Base-by-base conservation (phyloP, 1,140 invertebrate species). In the Hermetia illucens region DNA sequence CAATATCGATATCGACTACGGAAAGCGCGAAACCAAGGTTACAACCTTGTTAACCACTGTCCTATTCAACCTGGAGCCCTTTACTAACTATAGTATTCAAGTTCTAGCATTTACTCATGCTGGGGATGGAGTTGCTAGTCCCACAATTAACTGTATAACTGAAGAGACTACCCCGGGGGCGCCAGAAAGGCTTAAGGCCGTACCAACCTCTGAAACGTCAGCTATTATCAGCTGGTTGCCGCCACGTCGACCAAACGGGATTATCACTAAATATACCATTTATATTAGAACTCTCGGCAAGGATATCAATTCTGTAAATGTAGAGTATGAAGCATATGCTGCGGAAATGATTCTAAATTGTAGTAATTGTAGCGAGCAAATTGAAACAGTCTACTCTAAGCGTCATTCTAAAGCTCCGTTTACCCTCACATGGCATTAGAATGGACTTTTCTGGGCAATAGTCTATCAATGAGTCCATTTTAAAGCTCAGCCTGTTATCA, bases 171-270 rank as follows among this genome's bases (percentile, higher is more conserved):
- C 75, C 30, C 78, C 79, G 18, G 74, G 72, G 46, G 69, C 74
- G 12, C 83, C 83, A 3, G 74, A 77, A 37, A 74, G 72, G 41
- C 75, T 87, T 5, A 87, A 86, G 53, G 77, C 78, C 0, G 56
- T 82, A 12, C 65, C 74, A 0, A 77, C 70, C 38, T 74, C 72
- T 12, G 70, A 72, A 37, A 72, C 74, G 35, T 72, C 74, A 2
- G 72, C 85, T n/a, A 65, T 84, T 31, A 74, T 87, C 27, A 78
- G 77, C 42, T 87, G 84, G 84, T 61, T 79, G 38, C 74, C 79
- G 4, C 82, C 82, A 1, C 52, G 70, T 0, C 66, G 75, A 31
- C 74, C 75, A 1, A 86, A 86, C 53, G 83, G 83, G 3, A 46
- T 77, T 35, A 70, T 87, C 21, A 74, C 68, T 2, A 76, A 80